phyloP scores from a whole-genome alignment of 1,140 invertebrate species.

The Heliconius melpomene region DNA sequence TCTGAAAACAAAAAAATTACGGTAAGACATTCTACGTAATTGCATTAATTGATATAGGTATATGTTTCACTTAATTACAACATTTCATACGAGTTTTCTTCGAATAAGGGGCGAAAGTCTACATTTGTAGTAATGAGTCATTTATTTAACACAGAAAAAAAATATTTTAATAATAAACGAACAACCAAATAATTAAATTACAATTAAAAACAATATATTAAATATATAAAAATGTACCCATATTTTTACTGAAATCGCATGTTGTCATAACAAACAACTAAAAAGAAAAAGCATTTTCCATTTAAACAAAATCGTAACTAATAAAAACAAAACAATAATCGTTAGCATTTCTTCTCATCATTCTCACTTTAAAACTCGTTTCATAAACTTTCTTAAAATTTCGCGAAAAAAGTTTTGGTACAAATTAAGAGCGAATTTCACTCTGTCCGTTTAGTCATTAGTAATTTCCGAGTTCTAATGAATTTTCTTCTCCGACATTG shows the following conservation, averaged over 20 bases:
- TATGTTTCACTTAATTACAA: no score
- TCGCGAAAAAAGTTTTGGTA: constrained; percentile 75
- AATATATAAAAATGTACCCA: no score
- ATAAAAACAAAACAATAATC: constrained; percentile 71
- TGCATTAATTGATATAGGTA: no score
- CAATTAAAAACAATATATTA: no score
- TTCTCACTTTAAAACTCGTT: constrained; percentile 78
- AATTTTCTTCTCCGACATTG: constrained; percentile 80
- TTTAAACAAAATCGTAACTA: constrained; percentile 33
- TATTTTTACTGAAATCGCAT: background rate
- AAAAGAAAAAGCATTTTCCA: background rate
- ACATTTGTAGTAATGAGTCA: no score
- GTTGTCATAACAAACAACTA: background rate
- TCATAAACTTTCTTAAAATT: constrained; percentile 74
- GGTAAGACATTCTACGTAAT: no score
- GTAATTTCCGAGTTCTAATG: constrained; percentile 81
- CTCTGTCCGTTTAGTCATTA: constrained; percentile 79
- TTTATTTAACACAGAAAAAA: no score
- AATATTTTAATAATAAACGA: no score
- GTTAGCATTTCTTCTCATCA: constrained; percentile 70
- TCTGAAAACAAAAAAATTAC: no score
- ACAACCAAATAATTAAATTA: no score
- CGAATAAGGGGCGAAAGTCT: no score
- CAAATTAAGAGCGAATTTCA: constrained; percentile 81
- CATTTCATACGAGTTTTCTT: no score